Evolutionary conservation across 1,140 invertebrate species (phyloP).

Genomic region (Drosophila arawakana): DNA sequence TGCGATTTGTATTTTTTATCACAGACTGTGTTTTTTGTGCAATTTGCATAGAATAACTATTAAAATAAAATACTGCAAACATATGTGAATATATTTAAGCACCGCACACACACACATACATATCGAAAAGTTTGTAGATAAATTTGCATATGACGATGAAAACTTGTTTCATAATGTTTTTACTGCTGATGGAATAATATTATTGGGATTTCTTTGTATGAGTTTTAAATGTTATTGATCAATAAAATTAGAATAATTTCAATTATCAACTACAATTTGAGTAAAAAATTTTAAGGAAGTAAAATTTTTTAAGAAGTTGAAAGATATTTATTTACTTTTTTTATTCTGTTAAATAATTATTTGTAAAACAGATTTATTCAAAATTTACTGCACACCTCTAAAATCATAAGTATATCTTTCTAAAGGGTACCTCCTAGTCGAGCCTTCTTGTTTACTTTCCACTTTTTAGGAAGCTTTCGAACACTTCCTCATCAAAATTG

Average conservation of each 20-base stretch:
- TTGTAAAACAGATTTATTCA: too few species aligned
- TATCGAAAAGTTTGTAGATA: constrained; percentile 25
- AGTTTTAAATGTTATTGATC: constrained; percentile 30
- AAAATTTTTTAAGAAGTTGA: too few species aligned
- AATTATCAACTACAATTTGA: constrained; percentile 5
- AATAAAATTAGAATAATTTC: constrained; percentile 15
- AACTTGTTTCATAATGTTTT: constrained; percentile 53
- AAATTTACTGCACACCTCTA: too few species aligned
- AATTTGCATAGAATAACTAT: constrained; percentile 77
- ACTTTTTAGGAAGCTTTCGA: constrained; percentile 11
- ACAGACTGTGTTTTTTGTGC: constrained; percentile 20
- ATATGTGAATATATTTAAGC: constrained; percentile 18
- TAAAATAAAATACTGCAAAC: constrained; percentile 29
- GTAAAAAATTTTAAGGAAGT: neutral
- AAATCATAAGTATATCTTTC: too few species aligned
- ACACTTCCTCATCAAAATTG: constrained; percentile 19
- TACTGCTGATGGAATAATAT: constrained; percentile 29
- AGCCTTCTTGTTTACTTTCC: neutral
- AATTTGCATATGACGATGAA: constrained; percentile 58
- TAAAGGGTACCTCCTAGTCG: neutral
- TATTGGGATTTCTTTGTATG: constrained; percentile 33
- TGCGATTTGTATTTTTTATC: constrained; percentile 22
- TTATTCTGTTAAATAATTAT: too few species aligned
- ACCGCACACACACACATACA: constrained; percentile 36
- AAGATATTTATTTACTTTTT: too few species aligned